Evolutionary conservation across 2,888 invertebrate genomes (phyloP), one percentile per base, ranked within the genome.

Genomic region (Fragum sueziense): DNA sequence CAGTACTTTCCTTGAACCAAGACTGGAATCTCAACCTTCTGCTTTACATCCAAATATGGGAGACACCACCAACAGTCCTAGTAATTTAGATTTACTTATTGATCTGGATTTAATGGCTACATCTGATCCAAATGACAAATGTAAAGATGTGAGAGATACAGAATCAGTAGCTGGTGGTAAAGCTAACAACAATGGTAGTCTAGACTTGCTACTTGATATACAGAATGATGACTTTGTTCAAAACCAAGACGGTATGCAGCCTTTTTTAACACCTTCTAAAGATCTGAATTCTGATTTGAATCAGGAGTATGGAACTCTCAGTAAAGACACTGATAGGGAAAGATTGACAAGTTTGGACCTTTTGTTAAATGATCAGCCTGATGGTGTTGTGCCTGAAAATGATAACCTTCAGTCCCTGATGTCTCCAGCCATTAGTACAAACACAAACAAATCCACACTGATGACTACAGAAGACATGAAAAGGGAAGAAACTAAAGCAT

Each of bases 321-420:
- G 34, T 47, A 47, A n/a, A 47, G 47, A 47, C 47, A 47, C 57
- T 25, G 57, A 57, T 7, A 57, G 57, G 29, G 57, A 25, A 25
- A 57, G 57, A 57, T 57, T 57, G 25, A 57, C 57, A 57, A 57
- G 31, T 29, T 31, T 62, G 0, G 70, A 74, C 41, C 22, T 59
- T 37, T 59, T 74, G n/a, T 27, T 74, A 20, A 29, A 74, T 20
- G 61, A 67, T 51, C 62, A 73, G 57, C 74, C 73, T 51, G 62
- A 25, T 14, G 77, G 61, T 7, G 54, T 57, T 20, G 1, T 37
- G 20, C 22, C 67, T 34, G 29, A 59, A 9, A 71, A 34, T 61
- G 77, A 72, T 57, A 67, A 68, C 41, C 33, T 76, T 22, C 29
- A 37, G 65, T 65, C 65, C 25, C 20, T 65, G 33, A 37, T 65